Conservation (phyloP, 1,140 invertebrate species). For the Achatina immaculata region DNA sequence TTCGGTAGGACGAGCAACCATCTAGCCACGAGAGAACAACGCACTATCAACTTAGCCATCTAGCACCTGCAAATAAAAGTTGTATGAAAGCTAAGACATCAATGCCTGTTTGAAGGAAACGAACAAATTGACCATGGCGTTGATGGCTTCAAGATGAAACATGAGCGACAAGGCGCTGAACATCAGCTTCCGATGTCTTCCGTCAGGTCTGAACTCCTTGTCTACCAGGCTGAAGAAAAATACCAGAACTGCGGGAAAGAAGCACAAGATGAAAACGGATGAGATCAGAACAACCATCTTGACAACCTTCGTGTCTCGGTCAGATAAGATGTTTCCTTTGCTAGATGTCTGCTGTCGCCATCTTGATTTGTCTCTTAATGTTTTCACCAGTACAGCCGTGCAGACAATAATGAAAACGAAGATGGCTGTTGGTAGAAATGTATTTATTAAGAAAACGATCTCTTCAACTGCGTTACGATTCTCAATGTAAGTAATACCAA, state of each 20-base stretch:
- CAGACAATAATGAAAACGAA: neutral
- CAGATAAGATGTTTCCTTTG: neutral
- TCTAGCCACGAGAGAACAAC: no score
- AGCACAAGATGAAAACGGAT: neutral
- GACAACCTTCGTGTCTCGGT: neutral
- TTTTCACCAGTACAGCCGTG: constrained; percentile 1
- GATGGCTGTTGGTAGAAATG: neutral
- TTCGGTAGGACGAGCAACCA: no score
- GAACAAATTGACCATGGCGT: neutral
- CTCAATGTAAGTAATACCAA: neutral
- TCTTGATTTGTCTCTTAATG: neutral
- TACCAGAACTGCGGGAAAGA: neutral
- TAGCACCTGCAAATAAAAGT: no score
- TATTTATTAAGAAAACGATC: neutral
- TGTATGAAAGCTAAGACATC: no score
- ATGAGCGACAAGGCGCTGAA: neutral
- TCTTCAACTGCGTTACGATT: neutral
- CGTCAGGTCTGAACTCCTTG: neutral
- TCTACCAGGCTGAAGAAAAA: neutral
- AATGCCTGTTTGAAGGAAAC: no score
- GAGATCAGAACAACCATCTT: neutral
- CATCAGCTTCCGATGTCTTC: neutral
- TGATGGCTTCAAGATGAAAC: neutral
- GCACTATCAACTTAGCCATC: no score
- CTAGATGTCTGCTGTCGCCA: neutral